Evolutionary conservation across 2,888 invertebrate species (phyloP).

Genomic region (Archaeoteleia sp.): DNA sequence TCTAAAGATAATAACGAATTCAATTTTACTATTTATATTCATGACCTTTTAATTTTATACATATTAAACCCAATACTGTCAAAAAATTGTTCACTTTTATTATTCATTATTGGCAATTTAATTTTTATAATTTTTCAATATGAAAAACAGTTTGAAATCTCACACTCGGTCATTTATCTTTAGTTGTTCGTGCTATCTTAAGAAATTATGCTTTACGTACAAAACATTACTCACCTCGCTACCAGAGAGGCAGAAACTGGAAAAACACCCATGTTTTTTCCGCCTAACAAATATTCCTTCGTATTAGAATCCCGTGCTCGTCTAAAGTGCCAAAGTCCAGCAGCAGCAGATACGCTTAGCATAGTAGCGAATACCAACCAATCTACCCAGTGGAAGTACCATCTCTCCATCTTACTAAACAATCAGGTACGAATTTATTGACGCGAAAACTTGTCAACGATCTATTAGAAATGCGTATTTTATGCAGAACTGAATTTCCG

Average conservation of each 20-base stretch:
- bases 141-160: too few species aligned
- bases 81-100: too few species aligned
- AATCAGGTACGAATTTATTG: conserved; percentile 6
- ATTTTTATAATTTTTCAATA: too few species aligned
- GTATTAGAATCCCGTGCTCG: conserved; percentile 78
- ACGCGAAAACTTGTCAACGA: not conserved
- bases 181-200: too few species aligned
- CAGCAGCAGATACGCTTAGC: conserved; percentile 83
- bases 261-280: conserved; percentile 83
- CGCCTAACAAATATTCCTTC: conserved; percentile 86
- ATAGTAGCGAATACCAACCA: conserved; percentile 84
- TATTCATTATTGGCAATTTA: too few species aligned
- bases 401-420: conserved; percentile 58
- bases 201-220: too few species aligned
- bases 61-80: too few species aligned
- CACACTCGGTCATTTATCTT: too few species aligned
- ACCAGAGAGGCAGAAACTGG: conserved; percentile 91
- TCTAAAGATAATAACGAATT: too few species aligned
- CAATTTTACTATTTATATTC: too few species aligned
- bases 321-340: conserved; percentile 83
- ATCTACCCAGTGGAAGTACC: conserved; percentile 76
- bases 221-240: conserved; percentile 80
- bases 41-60: too few species aligned
- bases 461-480: not conserved
- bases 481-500: not conserved